Evolutionary conservation across 1,140 invertebrate genomes (phyloP), one percentile per base, ranked within the genome.

Genomic region (Sarcophaga peregrina): DNA sequence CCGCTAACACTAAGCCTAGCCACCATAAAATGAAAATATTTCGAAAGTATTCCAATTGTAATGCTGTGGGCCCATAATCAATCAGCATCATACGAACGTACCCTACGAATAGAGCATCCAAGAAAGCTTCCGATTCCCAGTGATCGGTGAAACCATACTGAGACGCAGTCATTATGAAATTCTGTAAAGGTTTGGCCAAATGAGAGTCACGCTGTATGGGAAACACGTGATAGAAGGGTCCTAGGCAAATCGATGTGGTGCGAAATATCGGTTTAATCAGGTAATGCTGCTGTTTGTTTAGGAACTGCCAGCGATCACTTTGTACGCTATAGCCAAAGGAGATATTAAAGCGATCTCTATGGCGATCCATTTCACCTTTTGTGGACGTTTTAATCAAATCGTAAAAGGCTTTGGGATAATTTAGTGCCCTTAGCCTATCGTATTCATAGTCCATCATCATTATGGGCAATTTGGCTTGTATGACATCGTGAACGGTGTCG

Each of bases 151-250:
- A 85, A 2, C 88, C 88, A n/a, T 86, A 85, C 68, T 89, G 86
- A 62, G 84, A 85, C 4, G 85, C 84, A 8, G 86, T 83, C 84
- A 89, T 82, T 0, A 89, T 89, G 68, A 85, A 89, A 15, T 83
- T 80, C 52, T 86, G 85, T n/a, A 87, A 80, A 1, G 86, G 80
- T 0, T 82, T 84, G 17, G 83, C 84, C 5, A 89, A 74, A 76
- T 89, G 88, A 25, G 88, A 88, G 73, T 89, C 88, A 13, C 62
- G 3, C 9, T 87, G 85, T 85, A 89, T 62, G 8, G 88, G 88
- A 83, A 81, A 89, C 3, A 88, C 88, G 80, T 89, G 88, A 37
- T 87, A 89, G 46, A 85, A 89, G 17, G 88, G 88, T 4, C 88
- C 88, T 54, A 87, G 83, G 68, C 88, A 89, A 13, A 89, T 88